phyloP scores from a whole-genome alignment of 2,113 vertebrate genomes.

The Neogobius melanostomus region DNA sequence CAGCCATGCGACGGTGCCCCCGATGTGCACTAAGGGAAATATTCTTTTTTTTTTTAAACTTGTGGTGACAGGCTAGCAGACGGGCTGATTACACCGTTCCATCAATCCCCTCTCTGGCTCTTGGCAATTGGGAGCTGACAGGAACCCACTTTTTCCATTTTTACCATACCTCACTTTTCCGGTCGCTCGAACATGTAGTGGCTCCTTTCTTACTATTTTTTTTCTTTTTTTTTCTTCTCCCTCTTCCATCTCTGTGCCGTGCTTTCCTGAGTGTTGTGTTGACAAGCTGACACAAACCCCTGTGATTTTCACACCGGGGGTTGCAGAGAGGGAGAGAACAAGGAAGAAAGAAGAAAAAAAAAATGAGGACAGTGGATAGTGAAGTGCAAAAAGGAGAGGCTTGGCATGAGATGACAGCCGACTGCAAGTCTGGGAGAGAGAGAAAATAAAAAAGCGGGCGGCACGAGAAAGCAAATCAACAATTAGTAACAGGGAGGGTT shows the following conservation, averaged over 20 bases:
- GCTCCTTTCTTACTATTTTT: conserved; percentile 14
- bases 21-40: conserved; percentile 44
- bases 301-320: conserved; percentile 74
- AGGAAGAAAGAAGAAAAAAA: conserved; percentile 47
- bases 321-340: conserved; percentile 59
- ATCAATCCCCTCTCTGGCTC: conserved; percentile 57
- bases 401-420: conserved; percentile 59
- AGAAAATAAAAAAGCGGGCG: conserved; percentile 36
- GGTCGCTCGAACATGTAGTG: conserved; percentile 44
- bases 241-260: conserved; percentile 30
- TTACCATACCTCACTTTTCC: conserved; percentile 54
- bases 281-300: conserved; percentile 73
- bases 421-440: conserved; percentile 33
- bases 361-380: conserved; percentile 45
- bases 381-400: conserved; percentile 48
- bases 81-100: conserved; percentile 72
- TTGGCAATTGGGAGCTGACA: conserved; percentile 67
- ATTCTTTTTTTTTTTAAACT: conserved; percentile 54
- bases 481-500: conserved; percentile 75
- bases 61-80: conserved; percentile 62
- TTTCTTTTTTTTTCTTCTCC: not conserved
- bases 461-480: conserved; percentile 72
- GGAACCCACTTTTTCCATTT: conserved; percentile 65
- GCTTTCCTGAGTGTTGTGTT: conserved; percentile 66
- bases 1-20: conserved; percentile 59